Evolutionary conservation across 2,888 invertebrate species (phyloP).

Genomic region (Asteroscopus sphinx): DNA sequence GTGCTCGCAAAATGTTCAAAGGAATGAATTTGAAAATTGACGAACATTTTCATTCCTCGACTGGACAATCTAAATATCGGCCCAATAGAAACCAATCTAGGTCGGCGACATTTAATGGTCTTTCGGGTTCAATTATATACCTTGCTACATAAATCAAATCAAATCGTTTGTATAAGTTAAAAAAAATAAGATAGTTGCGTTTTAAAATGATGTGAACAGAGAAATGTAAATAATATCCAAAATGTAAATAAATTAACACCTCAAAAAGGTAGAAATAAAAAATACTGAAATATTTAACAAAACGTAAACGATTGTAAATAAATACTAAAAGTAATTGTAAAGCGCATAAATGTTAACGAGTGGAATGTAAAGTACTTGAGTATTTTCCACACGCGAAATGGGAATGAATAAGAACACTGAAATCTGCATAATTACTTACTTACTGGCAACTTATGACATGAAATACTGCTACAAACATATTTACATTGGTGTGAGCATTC

Average conservation of each 20-base stretch:
- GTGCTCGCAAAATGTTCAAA: no score
- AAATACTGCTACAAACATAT: conserved; percentile 41
- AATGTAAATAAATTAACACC: conserved; percentile 43
- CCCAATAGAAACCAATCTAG: no score
- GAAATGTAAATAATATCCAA: conserved; percentile 38
- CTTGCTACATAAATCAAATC: neutral
- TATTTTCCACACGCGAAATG: conserved; percentile 48
- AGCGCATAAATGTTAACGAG: conserved; percentile 38
- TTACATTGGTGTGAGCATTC: conserved; percentile 37
- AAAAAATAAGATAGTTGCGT: neutral
- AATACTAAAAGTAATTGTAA: conserved; percentile 36
- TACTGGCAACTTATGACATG: conserved; percentile 37
- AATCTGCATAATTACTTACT: conserved; percentile 26
- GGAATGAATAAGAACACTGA: conserved; percentile 29
- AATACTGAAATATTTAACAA: conserved; percentile 44
- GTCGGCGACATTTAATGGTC: no score
- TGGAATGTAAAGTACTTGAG: conserved; percentile 57
- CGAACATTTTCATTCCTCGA: no score
- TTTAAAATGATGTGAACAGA: no score
- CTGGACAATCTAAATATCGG: no score
- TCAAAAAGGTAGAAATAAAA: conserved; percentile 30
- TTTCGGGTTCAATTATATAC: no score
- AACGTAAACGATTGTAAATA: conserved; percentile 44
- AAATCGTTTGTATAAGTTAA: neutral
- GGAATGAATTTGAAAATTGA: no score